Evolutionary conservation across 2,888 invertebrate species (phyloP).

Genomic region (Andrena trimmerana): DNA sequence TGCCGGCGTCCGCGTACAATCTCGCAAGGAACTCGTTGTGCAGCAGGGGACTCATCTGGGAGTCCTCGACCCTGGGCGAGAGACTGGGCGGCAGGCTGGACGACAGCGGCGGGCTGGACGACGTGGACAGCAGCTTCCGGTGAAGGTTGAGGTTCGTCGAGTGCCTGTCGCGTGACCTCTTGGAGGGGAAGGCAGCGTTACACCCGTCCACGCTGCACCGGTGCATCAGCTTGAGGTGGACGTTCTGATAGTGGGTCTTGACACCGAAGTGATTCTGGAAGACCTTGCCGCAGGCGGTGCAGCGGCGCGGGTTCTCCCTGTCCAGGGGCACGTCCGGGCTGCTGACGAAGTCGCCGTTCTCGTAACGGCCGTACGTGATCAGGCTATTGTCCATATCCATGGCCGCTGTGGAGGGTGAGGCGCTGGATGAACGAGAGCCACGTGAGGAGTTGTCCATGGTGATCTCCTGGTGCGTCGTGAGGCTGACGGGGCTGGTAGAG

Average conservation of each 20-base stretch:
- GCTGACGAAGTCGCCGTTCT: constrained; percentile 90
- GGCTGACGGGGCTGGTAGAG: constrained; percentile 88
- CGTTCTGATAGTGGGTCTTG: constrained; percentile 98
- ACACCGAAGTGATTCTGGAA: constrained; percentile 97
- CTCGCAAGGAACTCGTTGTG: constrained; percentile 93
- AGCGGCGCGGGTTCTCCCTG: constrained; percentile 95
- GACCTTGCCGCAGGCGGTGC: constrained; percentile 96
- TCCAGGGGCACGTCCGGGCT: constrained; percentile 95
- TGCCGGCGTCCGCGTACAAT: constrained; percentile 90
- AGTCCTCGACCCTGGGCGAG: constrained; percentile 86
- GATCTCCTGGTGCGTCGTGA: constrained; percentile 84
- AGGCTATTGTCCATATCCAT: constrained; percentile 84
- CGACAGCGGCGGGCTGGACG: constrained; percentile 86
- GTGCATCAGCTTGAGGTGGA: constrained; percentile 97
- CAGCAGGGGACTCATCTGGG: constrained; percentile 86
- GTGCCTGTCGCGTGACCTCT: constrained; percentile 96
- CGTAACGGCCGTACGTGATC: constrained; percentile 89
- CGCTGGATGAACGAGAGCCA: constrained; percentile 85
- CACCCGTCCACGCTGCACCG: constrained; percentile 98
- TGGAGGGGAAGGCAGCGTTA: constrained; percentile 97
- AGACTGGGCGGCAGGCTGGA: constrained; percentile 86
- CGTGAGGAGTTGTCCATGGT: constrained; percentile 84
- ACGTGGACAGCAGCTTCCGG: constrained; percentile 93
- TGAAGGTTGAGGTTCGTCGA: constrained; percentile 96
- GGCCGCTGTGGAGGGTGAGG: constrained; percentile 84